Conservation (phyloP, 2,113 vertebrate genomes). For the Laterallus jamaicensis region DNA sequence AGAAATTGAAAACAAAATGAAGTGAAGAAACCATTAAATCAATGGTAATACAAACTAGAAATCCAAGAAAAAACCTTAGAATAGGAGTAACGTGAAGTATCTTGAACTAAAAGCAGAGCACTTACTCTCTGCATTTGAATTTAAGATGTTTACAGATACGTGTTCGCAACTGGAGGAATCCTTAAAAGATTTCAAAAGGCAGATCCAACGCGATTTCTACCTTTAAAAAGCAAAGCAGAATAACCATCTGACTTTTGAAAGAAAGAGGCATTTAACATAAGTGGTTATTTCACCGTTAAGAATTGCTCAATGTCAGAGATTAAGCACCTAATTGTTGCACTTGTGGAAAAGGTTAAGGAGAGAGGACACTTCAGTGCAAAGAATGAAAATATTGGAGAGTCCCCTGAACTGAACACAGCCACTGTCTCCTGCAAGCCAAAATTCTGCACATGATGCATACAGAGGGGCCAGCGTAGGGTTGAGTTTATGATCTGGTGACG, state of each 20-base stretch:
- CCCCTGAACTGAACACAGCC: not conserved
- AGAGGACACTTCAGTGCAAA: not conserved
- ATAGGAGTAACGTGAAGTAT: not conserved
- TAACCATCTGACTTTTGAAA: not conserved
- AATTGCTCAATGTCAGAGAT: not conserved
- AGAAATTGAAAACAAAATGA: not conserved
- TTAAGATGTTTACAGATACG: not conserved
- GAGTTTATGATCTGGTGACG: not conserved
- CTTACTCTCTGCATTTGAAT: not conserved
- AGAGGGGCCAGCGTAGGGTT: not conserved
- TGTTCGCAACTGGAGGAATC: not conserved
- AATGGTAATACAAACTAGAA: not conserved
- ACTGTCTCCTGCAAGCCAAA: not conserved
- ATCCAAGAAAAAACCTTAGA: not conserved
- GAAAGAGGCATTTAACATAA: not conserved
- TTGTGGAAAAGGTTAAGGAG: not conserved
- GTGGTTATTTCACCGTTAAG: not conserved
- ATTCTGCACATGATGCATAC: not conserved
- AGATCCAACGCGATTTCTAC: not conserved
- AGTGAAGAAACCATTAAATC: not conserved
- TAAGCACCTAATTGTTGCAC: not conserved
- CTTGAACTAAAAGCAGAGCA: not conserved
- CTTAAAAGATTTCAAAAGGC: not conserved
- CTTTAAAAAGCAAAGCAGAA: not conserved
- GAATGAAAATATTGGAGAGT: not conserved